Percentiles rank a stretch among this genome's conserved stretches.
Conservation (phyloP, 2,797 vertebrate species). For the Diplodus sargus region DNA sequence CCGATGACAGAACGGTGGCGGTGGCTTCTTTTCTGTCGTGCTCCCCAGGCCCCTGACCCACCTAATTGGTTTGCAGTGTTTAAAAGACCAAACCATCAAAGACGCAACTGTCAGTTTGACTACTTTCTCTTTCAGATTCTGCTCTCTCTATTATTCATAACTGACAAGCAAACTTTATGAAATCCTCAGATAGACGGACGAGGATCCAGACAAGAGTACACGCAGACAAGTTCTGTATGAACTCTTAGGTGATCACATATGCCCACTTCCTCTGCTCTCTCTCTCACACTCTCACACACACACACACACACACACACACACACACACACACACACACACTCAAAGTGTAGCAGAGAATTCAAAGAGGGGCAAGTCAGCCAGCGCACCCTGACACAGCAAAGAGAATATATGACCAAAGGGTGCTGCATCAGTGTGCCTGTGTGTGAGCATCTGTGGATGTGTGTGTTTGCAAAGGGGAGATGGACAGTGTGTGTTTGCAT, state of each 20-base stretch:
- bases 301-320: constrained; percentile 13
- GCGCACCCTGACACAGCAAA: constrained; percentile 68
- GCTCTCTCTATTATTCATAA: constrained; percentile 68
- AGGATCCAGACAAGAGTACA: constrained; percentile 29
- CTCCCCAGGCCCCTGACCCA: constrained; percentile 73
- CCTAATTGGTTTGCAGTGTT: constrained; percentile 74
- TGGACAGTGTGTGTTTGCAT: constrained; percentile 64
- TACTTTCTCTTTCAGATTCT: constrained; percentile 62
- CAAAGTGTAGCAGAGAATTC: constrained; percentile 18
- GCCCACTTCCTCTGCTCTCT: neutral
- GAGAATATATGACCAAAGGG: constrained; percentile 75
- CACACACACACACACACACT: neutral
- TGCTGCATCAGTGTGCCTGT: constrained; percentile 40
- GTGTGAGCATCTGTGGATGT: constrained; percentile 27
- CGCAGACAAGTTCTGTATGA: neutral
- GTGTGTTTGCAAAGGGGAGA: constrained; percentile 53
- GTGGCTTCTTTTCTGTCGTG: constrained; percentile 49
- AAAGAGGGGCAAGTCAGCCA: constrained; percentile 43
- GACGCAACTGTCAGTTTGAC: constrained; percentile 57
- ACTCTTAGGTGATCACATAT: constrained; percentile 26
- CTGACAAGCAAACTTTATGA: constrained; percentile 66
- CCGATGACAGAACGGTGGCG: constrained; percentile 68
- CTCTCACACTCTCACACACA: neutral
- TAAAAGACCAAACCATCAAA: constrained; percentile 69
- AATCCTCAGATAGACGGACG: constrained; percentile 50